phyloP scores from a whole-genome alignment of 2,113 vertebrate species.

The Cyprinus carpio region DNA sequence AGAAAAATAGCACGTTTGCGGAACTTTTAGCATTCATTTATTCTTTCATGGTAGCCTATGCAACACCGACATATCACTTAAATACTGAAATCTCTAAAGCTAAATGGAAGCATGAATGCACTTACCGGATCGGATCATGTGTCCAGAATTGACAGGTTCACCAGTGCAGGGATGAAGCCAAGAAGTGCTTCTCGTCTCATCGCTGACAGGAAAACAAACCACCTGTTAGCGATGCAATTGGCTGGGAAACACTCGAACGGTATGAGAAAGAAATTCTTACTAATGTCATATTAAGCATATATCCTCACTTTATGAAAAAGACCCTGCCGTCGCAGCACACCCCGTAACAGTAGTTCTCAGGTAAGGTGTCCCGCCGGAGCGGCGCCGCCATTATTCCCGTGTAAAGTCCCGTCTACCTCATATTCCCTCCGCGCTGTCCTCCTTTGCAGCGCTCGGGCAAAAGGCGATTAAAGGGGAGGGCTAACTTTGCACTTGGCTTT shows the following conservation, averaged over 20 bases:
- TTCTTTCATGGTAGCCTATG: not conserved
- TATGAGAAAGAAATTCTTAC: not conserved
- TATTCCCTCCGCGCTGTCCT: conserved; percentile 62
- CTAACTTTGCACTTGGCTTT: conserved; percentile 32
- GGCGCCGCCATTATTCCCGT: conserved; percentile 85
- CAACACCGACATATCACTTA: not conserved
- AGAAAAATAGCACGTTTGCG: not conserved
- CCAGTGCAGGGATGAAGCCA: conserved; percentile 84
- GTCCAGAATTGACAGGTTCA: conserved; percentile 82
- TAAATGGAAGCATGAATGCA: not conserved
- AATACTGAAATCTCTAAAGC: no score
- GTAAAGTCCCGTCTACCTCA: conserved; percentile 62
- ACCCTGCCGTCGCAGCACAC: conserved; percentile 88
- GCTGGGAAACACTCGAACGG: conserved; percentile 55
- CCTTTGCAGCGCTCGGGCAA: conserved; percentile 27
- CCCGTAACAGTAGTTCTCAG: conserved; percentile 88
- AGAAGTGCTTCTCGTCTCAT: conserved; percentile 80
- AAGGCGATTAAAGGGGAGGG: conserved; percentile 42
- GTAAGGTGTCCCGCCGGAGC: conserved; percentile 84
- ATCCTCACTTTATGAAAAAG: conserved; percentile 89
- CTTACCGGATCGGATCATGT: conserved; percentile 95
- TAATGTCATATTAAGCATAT: not conserved
- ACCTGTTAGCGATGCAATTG: conserved; percentile 71
- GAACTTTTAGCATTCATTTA: not conserved
- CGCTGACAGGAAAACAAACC: conserved; percentile 79